Base-by-base conservation (phyloP, 2,797 vertebrate species). In the Loris lydekkerianus region DNA sequence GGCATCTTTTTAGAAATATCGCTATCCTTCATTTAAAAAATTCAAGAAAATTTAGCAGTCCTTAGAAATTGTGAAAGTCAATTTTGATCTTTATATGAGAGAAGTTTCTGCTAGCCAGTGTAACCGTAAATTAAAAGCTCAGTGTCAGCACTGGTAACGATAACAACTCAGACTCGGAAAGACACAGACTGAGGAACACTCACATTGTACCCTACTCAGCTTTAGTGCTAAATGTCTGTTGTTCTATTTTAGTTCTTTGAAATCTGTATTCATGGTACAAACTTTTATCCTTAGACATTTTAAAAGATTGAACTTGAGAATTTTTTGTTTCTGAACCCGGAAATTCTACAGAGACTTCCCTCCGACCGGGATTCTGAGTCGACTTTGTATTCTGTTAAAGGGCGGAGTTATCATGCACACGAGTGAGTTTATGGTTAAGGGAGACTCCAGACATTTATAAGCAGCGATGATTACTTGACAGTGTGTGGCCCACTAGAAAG, bases 261-360 rank as follows among this genome's bases (percentile, higher is more conserved):
- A 91, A 92, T 94, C 46, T 34, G 31, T 88, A 34, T 65, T 78
- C 31, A 63, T 53, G 76, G 65, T 20, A 93, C 37, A 92, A 72
- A 92, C 67, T 69, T 40, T 93, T 89, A 67, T 92, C 49, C 10
- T 21, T 69, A 67, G 29, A 60, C 14, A 34, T 70, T 94, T 91
- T 86, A 69, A 72, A 58, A 95, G 46, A 18, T 29, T 84, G 27
- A 94, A 89, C n/a, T 89, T 96, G 58, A 91, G 46, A 89, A 91
- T 40, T 40, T 86, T 56, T 86, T 56, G 31, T 91, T 94, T 94
- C 46, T 81, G 25, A 46, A 61, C 23, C 80, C 86, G 14, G 6
- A 95, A 49, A 89, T 86, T 86, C 56, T 86, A 91, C 17, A 89
- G 61, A 94, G 56, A 76, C 72, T 56, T 84, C 61, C 80, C 10